Evolutionary conservation across 2,888 invertebrate genomes (phyloP).

Genomic region (Omphaloscelis lunosa): DNA sequence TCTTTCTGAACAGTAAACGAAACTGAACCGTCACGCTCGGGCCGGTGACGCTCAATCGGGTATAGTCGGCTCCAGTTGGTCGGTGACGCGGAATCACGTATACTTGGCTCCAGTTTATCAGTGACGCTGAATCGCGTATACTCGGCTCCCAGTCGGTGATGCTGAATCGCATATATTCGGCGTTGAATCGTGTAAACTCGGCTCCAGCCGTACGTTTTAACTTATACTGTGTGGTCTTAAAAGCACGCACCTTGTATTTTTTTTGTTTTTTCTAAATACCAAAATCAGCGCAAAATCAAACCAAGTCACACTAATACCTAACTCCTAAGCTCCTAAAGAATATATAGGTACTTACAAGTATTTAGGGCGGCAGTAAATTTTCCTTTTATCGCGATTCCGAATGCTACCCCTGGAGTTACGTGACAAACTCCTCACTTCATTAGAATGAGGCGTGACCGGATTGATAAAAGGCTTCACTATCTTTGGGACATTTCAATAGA

Average conservation of each 20-base stretch:
- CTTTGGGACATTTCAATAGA: constrained; percentile 73
- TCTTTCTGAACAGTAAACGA: no score
- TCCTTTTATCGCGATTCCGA: constrained; percentile 86
- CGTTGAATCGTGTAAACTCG: no score
- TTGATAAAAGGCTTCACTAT: constrained; percentile 80
- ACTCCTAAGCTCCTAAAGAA: constrained; percentile 60
- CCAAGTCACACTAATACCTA: constrained; percentile 33
- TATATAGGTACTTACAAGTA: constrained; percentile 72
- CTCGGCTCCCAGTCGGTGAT: background rate
- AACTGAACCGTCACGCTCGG: no score
- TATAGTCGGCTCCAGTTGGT: no score
- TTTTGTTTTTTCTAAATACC: background rate
- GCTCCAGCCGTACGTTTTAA: background rate
- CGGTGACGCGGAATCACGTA: background rate
- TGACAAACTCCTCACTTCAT: constrained; percentile 88
- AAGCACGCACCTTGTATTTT: no score
- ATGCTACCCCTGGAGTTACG: constrained; percentile 82
- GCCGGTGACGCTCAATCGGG: no score
- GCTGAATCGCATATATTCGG: background rate
- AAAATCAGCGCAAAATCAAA: constrained; percentile 1
- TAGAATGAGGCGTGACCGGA: constrained; percentile 83
- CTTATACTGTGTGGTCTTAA: background rate
- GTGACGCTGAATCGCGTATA: no score
- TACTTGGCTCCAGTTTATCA: no score
- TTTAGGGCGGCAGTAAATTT: constrained; percentile 84